These are phyloP conservation scores for Cosmopolites sordidus DNA, from an alignment of 2,888 invertebrate species.

Conservation along the genomic window DNA sequence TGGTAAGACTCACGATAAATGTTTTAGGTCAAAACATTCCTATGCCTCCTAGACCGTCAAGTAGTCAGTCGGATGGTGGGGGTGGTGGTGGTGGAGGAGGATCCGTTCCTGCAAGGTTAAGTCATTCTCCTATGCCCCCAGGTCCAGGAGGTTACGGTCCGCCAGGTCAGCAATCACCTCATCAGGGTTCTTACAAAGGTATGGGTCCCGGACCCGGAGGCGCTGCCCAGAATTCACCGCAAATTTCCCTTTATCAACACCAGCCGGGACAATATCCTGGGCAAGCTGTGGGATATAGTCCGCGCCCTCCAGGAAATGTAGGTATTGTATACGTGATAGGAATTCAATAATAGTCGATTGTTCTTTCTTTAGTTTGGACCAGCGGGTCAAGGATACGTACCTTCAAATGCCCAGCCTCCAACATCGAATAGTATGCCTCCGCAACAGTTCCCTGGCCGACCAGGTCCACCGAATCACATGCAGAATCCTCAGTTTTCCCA, in stretches of 20 bases:
- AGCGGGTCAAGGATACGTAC: slow-evolving; percentile 51
- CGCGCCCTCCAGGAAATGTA: slow-evolving; percentile 47
- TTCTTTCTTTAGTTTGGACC: slow-evolving; percentile 30
- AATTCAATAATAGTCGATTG: neutral
- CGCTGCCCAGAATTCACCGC: slow-evolving; percentile 36
- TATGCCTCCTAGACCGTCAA: slow-evolving; percentile 93
- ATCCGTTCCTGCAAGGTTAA: slow-evolving; percentile 55
- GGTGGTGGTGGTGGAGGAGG: slow-evolving; percentile 16
- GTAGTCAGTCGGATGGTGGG: slow-evolving; percentile 62
- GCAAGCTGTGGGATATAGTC: slow-evolving; percentile 48
- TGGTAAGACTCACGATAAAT: no score
- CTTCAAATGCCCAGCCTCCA: slow-evolving; percentile 49
- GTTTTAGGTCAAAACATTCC: slow-evolving; percentile 81
- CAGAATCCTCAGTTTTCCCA: slow-evolving; percentile 49
- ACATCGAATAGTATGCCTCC: slow-evolving; percentile 47
- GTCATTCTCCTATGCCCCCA: slow-evolving; percentile 64
- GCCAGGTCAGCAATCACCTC: slow-evolving; percentile 31
- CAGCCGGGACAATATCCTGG: slow-evolving; percentile 53
- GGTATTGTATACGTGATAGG: slow-evolving; percentile 41
- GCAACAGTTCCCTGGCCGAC: slow-evolving; percentile 53
- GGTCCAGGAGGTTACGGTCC: slow-evolving; percentile 23
- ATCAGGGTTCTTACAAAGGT: slow-evolving; percentile 52
- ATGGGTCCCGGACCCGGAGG: slow-evolving; percentile 39
- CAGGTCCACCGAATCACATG: slow-evolving; percentile 52
- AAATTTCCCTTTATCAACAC: slow-evolving; percentile 56